Conservation (phyloP, 2,113 vertebrate genomes). For the Salminus brasiliensis region DNA sequence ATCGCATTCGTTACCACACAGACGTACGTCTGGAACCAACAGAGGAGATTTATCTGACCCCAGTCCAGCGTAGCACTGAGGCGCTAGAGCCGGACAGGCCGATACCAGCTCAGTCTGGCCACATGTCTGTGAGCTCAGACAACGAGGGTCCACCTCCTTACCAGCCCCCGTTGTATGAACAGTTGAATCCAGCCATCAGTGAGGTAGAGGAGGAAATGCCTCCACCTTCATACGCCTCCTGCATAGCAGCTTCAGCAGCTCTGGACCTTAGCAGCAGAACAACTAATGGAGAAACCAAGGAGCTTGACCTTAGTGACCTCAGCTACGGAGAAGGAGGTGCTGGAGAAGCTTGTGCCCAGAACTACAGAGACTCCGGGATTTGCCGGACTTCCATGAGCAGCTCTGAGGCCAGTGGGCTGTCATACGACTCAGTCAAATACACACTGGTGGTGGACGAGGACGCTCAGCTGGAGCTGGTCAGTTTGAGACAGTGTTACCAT, state of each 20-base stretch:
- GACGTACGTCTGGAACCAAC: constrained; percentile 91
- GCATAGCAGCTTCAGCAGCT: constrained; percentile 61
- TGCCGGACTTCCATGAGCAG: constrained; percentile 87
- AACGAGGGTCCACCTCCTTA: constrained; percentile 85
- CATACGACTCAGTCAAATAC: constrained; percentile 97
- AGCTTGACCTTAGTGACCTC: constrained; percentile 60
- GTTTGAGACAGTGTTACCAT: constrained; percentile 90
- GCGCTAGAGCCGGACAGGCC: constrained; percentile 78
- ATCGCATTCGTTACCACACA: constrained; percentile 88
- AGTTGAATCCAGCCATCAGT: constrained; percentile 88
- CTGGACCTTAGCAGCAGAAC: constrained; percentile 65
- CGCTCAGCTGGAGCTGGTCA: constrained; percentile 92
- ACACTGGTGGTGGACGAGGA: constrained; percentile 96
- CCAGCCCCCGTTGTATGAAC: constrained; percentile 76
- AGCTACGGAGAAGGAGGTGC: constrained; percentile 30
- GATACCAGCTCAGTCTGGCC: constrained; percentile 83
- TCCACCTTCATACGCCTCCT: constrained; percentile 73
- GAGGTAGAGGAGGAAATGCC: constrained; percentile 88
- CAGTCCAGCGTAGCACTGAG: constrained; percentile 87
- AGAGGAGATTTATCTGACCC: constrained; percentile 95
- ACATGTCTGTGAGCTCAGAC: constrained; percentile 93
- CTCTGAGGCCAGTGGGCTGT: constrained; percentile 92
- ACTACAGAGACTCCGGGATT: constrained; percentile 41
- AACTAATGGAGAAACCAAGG: constrained; percentile 52
- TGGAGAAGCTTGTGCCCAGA: constrained; percentile 27